Base-by-base conservation (phyloP, 2,888 invertebrate genomes). In the Andrena haemorrhoa region DNA sequence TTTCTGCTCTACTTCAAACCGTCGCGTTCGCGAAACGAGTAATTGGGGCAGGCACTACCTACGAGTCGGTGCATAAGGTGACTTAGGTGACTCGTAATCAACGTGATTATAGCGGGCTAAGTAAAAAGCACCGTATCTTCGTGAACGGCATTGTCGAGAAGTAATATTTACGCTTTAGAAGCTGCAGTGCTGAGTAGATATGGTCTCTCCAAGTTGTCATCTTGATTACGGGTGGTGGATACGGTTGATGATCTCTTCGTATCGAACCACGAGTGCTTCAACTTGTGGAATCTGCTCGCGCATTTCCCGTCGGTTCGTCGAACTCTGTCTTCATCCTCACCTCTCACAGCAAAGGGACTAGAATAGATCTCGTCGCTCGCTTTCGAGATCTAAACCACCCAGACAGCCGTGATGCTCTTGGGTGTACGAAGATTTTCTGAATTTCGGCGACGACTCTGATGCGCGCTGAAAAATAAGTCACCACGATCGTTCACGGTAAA, bases 281-380 rank as follows among this genome's bases (percentile, higher is more conserved):
- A 76, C 66, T 53, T 23, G 33, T 64, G 60, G 68, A 53, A 77
- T 65, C 33, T 65, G n/a, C 60, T 35, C 41, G 63, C 70, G 75
- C 69, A 66, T 66, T 79, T 75, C 71, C 74, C 68, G 60, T 8
- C 31, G 53, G 79, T 84, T 86, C 86, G 72, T 68, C 75, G 82
- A 86, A 84, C 84, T 61, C 41, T 12, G 69, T 41, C 29, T 58
- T 31, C 61, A 20, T 29, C 53, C 60, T 49, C n/a, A 16, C 26
- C 29, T 60, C 58, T 31, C 29, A 12, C 31, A 29, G 60, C 68
- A 71, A 76, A 75, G 33, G 56, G 64, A 20, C 60, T 60, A 60
- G 51, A 41, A 72, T 53, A 23, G 53, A 35, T 63, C 63, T 56
- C 63, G 23, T 16, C n/a, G 56, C 51, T 69, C 20, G n/a, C 23